phyloP scores from a whole-genome alignment of 1,140 invertebrate genomes.

The Bicyclus anynana region DNA sequence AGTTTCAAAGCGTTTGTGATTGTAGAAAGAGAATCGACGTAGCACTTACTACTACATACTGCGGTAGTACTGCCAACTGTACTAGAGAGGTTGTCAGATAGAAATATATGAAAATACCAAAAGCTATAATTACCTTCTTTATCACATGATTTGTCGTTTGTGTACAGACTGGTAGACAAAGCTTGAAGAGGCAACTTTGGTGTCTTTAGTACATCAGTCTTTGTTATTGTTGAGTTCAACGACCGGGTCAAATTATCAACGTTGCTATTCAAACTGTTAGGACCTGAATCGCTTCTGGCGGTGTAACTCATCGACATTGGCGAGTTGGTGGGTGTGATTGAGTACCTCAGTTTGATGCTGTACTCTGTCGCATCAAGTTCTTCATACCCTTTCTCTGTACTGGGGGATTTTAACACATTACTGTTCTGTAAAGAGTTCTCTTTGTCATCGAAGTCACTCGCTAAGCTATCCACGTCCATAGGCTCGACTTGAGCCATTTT shows the following conservation, averaged over 20 bases:
- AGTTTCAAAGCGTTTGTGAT: too few species aligned
- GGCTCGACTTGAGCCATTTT: constrained; percentile 66
- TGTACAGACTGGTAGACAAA: constrained; percentile 32
- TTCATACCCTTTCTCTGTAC: constrained; percentile 64
- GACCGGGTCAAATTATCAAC: constrained; percentile 53
- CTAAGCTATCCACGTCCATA: constrained; percentile 57
- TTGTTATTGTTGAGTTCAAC: constrained; percentile 51
- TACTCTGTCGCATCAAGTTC: constrained; percentile 65
- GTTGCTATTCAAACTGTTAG: constrained; percentile 32
- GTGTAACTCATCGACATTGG: constrained; percentile 67
- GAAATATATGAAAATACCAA: too few species aligned
- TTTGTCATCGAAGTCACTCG: constrained; percentile 64
- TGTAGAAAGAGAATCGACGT: too few species aligned
- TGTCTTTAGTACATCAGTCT: constrained; percentile 42
- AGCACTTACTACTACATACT: too few species aligned
- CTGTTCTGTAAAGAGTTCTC: constrained; percentile 58
- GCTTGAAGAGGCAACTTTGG: constrained; percentile 46
- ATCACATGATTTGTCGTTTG: constrained; percentile 36
- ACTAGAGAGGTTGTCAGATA: too few species aligned
- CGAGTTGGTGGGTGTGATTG: constrained; percentile 53
- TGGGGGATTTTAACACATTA: constrained; percentile 50
- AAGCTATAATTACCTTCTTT: constrained; percentile 12
- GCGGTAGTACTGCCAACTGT: too few species aligned
- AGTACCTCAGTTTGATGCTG: constrained; percentile 67
- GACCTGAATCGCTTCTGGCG: constrained; percentile 39